Base-by-base conservation (phyloP, 30 jellyfish, hydroid and myxozoan genomes). In the Nemopilema nomurai region DNA sequence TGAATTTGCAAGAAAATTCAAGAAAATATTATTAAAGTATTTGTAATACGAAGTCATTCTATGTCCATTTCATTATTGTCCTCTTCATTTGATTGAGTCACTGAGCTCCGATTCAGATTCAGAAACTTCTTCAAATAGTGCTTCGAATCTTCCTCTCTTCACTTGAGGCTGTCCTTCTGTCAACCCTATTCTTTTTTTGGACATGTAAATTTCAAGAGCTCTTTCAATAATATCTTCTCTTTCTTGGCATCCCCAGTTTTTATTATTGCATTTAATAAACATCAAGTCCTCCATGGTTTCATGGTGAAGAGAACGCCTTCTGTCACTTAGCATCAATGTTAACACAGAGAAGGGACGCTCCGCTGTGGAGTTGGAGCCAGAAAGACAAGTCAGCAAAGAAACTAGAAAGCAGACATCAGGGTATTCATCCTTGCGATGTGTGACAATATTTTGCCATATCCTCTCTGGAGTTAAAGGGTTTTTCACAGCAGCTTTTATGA, bases 351-450 rank as follows among this genome's bases (percentile, higher is more conserved):
- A 76, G 49, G 86, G 78, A 31, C 49, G 51, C 79, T 33, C 52
- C 23, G n/a, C n/a, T n/a, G n/a, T 76, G 74, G 77, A 50, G 75
- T 76, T 76, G 73, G 86, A 76, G 86, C 86, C 75, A 28, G 75
- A 76, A 76, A 76, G 75, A 76, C 75, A 76, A 26, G 29, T 76
- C 73, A 76, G 86, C 76, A 76, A 62, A 62, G 86, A 76, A 23
- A n/a, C n/a, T 16, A 76, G 51, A 16, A 76, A 53, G 86, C 51
- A 76, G 75, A 49, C 75, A 62, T 62, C 49, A 76, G 77, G 86
- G 75, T 49, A 76, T 51, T 76, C 86, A 76, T n/a, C 29, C 86
- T 76, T 24, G 52, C 77, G 75, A 76, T 41, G 75, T 23, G 86
- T 76, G 22, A 76, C 62, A 51, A 76, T 49, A 62, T 76, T 76